These are phyloP conservation scores for Ceyx melanurus DNA, from an alignment of 2,113 vertebrate genomes.

Conservation along the genomic window DNA sequence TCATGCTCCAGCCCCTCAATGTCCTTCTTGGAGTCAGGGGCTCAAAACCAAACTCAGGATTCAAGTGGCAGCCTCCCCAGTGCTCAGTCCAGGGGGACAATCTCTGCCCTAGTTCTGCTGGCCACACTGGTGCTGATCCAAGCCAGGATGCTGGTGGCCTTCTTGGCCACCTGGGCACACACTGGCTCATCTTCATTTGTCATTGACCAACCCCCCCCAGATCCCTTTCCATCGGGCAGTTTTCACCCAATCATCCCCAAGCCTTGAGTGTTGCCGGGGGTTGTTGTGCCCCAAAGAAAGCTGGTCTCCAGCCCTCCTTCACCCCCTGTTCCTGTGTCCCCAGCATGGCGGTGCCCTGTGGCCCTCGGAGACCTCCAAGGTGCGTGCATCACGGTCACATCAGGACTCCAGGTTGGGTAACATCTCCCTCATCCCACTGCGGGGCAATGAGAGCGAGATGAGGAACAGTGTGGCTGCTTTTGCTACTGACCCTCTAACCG, in stretches of 20 bases:
- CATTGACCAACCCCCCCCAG: not conserved
- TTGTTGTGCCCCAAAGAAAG: no score
- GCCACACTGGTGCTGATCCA: no score
- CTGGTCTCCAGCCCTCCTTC: rapidly evolving
- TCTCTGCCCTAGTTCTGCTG: no score
- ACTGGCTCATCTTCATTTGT: not conserved
- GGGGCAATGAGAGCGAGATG: slow-evolving; percentile 94
- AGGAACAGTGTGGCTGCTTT: slow-evolving; percentile 93
- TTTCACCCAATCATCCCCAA: not conserved
- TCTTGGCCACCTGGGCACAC: no score
- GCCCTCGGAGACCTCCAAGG: slow-evolving; percentile 80
- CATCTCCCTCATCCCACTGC: slow-evolving; percentile 90
- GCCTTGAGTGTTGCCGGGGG: not conserved
- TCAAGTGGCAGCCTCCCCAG: no score
- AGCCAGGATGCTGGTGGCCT: no score
- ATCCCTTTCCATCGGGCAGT: not conserved
- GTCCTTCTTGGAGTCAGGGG: not conserved
- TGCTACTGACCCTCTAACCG: slow-evolving; percentile 83
- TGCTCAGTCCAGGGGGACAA: no score
- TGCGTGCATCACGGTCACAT: slow-evolving; percentile 62
- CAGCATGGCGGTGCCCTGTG: slow-evolving; percentile 84
- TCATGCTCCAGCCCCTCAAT: not conserved
- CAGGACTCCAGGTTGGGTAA: slow-evolving; percentile 86
- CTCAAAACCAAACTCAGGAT: no score
- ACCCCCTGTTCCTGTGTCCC: not conserved